These are phyloP conservation scores for Craniophora ligustri DNA, from an alignment of 2,888 invertebrate species.

Conservation along the genomic window DNA sequence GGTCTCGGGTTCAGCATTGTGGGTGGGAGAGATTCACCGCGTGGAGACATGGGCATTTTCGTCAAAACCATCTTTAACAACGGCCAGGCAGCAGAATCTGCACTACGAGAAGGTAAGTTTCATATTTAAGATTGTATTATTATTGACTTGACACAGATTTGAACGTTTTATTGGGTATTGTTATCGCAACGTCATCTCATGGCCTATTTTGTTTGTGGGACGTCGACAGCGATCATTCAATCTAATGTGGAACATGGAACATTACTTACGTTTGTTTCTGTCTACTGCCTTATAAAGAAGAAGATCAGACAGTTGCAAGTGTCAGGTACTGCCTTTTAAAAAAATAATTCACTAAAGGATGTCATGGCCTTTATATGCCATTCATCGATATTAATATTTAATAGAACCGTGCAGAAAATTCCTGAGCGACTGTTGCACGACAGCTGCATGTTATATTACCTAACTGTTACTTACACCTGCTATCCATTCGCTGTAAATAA, in stretches of 20 bases:
- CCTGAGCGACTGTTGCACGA: constrained; percentile 61
- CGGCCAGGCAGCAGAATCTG: constrained; percentile 95
- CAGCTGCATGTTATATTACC: constrained; percentile 67
- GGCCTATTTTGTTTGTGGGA: neutral
- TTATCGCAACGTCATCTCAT: constrained; percentile 1
- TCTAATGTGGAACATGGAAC: neutral
- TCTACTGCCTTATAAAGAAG: neutral
- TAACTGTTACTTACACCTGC: constrained; percentile 58
- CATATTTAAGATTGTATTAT: neutral
- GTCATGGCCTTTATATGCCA: constrained; percentile 20
- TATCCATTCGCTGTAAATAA: constrained; percentile 53
- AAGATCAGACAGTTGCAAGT: neutral
- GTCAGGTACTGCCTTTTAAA: neutral
- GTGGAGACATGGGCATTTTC: constrained; percentile 96
- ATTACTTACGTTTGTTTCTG: neutral
- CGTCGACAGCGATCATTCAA: neutral
- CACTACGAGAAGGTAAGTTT: constrained; percentile 92
- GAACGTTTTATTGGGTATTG: neutral
- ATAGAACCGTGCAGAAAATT: constrained; percentile 48
- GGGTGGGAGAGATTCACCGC: constrained; percentile 95
- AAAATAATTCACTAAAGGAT: neutral
- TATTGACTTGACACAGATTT: neutral
- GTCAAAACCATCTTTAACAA: constrained; percentile 95
- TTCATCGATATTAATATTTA: constrained; percentile 20
- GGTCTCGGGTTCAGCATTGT: constrained; percentile 97